Evolutionary conservation across 2,113 vertebrate species (phyloP).

Genomic region (Prochilodus magdalenae): DNA sequence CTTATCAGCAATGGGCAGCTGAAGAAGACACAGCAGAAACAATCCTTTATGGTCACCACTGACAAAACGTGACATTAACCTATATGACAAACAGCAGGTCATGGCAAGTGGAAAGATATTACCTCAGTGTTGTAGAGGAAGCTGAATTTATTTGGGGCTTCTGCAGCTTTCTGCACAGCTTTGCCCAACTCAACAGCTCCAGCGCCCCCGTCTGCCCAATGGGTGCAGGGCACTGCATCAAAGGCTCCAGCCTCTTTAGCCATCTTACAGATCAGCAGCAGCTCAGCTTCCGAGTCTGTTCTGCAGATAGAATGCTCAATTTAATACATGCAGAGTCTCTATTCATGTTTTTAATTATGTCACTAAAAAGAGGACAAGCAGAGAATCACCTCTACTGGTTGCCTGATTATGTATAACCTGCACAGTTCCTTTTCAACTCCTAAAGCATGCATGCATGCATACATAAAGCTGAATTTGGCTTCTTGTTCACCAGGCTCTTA

Average conservation of each 20-base stretch:
- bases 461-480: too few species aligned
- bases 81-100: neutral
- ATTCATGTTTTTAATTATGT: too few species aligned
- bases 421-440: too few species aligned
- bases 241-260: constrained; percentile 90
- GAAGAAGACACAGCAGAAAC: neutral
- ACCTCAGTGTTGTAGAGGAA: constrained; percentile 94
- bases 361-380: too few species aligned
- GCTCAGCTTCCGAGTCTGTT: constrained; percentile 88
- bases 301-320: constrained; percentile 68
- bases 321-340: too few species aligned
- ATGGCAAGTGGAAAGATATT: constrained; percentile 8
- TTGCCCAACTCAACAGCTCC: constrained; percentile 85
- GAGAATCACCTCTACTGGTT: too few species aligned
- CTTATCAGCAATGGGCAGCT: constrained; percentile 91
- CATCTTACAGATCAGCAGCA: constrained; percentile 84
- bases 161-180: constrained; percentile 89
- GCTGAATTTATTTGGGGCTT: constrained; percentile 84
- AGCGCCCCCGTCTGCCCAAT: constrained; percentile 95
- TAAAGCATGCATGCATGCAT: too few species aligned
- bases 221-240: constrained; percentile 89
- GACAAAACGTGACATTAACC: neutral
- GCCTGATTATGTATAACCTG: too few species aligned
- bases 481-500: too few species aligned
- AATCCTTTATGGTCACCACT: neutral